Base-by-base conservation (phyloP, 2,888 invertebrate species). In the Agrilus biguttatus region DNA sequence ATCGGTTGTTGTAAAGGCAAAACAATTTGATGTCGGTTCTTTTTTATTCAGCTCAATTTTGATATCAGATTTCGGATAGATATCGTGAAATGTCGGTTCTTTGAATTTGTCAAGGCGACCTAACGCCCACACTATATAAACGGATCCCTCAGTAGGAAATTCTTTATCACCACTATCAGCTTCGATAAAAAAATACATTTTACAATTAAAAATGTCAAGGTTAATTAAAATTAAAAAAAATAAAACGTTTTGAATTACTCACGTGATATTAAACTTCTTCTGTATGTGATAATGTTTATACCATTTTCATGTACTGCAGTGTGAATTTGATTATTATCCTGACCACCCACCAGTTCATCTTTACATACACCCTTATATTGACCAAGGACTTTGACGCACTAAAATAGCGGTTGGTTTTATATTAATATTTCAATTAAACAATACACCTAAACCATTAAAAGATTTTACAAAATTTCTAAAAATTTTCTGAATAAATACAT, bases 341-440 rank as follows among this genome's bases (percentile, higher is more conserved):
- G 72, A 0, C 86, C 88, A 23, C 88, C 90, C 2, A 89, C 74
- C n/a, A 77, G 65, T 45, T 78, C 79, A 64, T 92, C 92, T 49
- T 77, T 79, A 54, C 92, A 92, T 33, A 90, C 90, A 34, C 91
- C 92, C 62, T 75, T 83, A 62, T 86, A 84, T 54, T 79, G 82
- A 2, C 88, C 91, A 54, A 90, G 69, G 45, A 90, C 87, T 66
- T 83, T 86, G 37, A 84, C 83, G 58, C 90, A 90, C 80, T 85
- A 61, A 51, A 14, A 14, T 3, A 35, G 2, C 2, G 2, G 6
- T 35, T 14, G 35, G 7, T 6, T 23, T 23, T 4, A 23, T 23
- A 2, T 23, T 8, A 8, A 23, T 23, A 23, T 4, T 6, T 23
- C 8, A 23, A 23, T 23, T 8, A 5, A 5, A 23, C 5, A 23